phyloP scores from a whole-genome alignment of 2,888 invertebrate genomes.

The Eremobia ochroleuca region DNA sequence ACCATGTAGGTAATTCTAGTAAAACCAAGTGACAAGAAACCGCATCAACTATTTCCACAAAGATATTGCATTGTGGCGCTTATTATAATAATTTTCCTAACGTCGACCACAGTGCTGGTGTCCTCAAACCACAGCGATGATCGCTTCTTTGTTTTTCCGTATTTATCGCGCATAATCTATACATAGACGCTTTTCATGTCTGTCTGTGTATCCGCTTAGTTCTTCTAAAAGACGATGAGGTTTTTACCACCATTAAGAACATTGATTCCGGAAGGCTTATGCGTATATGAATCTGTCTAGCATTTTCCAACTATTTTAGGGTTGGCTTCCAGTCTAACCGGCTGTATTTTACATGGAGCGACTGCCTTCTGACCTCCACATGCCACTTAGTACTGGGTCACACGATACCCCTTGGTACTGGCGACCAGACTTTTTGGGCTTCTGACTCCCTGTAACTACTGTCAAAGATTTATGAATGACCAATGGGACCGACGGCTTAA shows the following conservation, averaged over 20 bases:
- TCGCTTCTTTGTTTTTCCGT: constrained; percentile 55
- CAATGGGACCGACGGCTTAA: too few relatives aligned
- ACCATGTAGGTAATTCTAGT: not conserved
- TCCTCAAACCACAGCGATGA: constrained; percentile 48
- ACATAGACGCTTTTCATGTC: not conserved
- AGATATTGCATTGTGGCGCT: constrained; percentile 27
- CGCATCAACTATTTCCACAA: not conserved
- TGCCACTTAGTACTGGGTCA: not conserved
- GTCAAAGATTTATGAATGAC: too few relatives aligned
- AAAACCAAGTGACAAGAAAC: constrained; percentile 9
- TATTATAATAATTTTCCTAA: constrained; percentile 26
- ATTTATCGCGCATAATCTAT: constrained; percentile 7
- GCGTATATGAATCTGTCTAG: not conserved
- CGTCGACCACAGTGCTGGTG: constrained; percentile 36
- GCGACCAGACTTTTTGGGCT: not conserved
- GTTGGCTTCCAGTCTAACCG: not conserved
- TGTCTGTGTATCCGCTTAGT: not conserved
- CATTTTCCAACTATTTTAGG: not conserved
- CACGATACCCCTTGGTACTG: not conserved
- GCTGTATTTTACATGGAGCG: not conserved
- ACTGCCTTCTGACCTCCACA: not conserved
- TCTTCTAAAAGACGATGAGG: not conserved
- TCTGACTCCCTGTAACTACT: not conserved
- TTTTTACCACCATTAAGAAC: not conserved
- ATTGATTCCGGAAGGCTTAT: not conserved